phyloP scores from a whole-genome alignment of 2,888 invertebrate genomes.

The Tetropium fuscum region DNA sequence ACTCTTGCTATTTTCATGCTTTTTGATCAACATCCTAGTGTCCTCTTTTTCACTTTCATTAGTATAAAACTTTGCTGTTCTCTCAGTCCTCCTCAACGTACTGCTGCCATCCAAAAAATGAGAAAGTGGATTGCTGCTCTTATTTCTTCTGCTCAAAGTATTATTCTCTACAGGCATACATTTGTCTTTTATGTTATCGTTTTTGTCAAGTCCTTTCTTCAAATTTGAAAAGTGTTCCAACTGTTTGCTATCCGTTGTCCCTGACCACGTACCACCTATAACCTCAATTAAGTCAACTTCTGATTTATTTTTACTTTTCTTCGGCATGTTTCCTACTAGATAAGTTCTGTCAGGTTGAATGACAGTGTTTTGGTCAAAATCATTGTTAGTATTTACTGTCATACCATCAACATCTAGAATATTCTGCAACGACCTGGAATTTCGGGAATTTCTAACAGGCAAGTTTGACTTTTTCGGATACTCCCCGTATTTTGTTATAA shows the following conservation, averaged over 20 bases:
- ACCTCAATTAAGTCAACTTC: conserved; percentile 63
- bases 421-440: conserved; percentile 60
- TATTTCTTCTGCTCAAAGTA: conserved; percentile 63
- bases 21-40: conserved; percentile 31
- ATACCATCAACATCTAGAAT: conserved; percentile 55
- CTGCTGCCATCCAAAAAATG: conserved; percentile 64
- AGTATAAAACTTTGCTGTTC: conserved; percentile 49
- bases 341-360: conserved; percentile 61
- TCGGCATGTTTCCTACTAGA: conserved; percentile 51
- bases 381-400: conserved; percentile 63
- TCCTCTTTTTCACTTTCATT: conserved; percentile 37
- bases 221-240: conserved; percentile 53
- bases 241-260: conserved; percentile 49
- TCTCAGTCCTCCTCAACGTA: conserved; percentile 43
- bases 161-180: conserved; percentile 45
- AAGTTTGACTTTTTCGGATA: conserved; percentile 50
- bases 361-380: conserved; percentile 64
- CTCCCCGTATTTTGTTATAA: conserved; percentile 58
- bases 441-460: conserved; percentile 49
- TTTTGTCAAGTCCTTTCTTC: conserved; percentile 52
- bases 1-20: conserved; percentile 47
- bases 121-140: conserved; percentile 72
- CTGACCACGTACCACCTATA: conserved; percentile 58
- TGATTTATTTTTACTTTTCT: conserved; percentile 55
- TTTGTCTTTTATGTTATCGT: conserved; percentile 50